A percentile compares a stretch with the other conserved stretches of the same genome.
Evolutionary conservation across 1,140 invertebrate species (phyloP).

Genomic region (Drosophila arizonae): DNA sequence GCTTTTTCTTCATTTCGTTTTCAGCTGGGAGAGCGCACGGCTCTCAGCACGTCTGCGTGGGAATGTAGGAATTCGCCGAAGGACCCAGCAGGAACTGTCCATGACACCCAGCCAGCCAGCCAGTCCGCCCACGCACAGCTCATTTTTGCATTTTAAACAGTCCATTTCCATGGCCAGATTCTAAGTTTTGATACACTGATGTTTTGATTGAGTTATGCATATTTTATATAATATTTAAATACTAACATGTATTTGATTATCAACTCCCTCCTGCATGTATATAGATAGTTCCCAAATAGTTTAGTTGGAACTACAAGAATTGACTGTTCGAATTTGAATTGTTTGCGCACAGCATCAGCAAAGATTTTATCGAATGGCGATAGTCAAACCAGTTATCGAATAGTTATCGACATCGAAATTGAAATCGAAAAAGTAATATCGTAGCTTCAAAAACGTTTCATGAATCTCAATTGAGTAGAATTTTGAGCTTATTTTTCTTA

Average conservation of each 20-base stretch:
- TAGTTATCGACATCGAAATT: background rate
- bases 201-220: too few relatives aligned
- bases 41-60: constrained; percentile 37
- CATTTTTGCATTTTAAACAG: constrained; percentile 4
- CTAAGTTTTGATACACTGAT: too few relatives aligned
- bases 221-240: too few relatives aligned
- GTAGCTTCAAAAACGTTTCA: too few relatives aligned
- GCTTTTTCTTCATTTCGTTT: background rate
- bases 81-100: constrained; percentile 30
- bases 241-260: too few relatives aligned
- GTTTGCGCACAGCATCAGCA: background rate
- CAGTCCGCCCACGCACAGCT: constrained; percentile 5
- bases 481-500: too few relatives aligned
- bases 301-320: background rate
- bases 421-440: background rate
- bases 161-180: background rate
- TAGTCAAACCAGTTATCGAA: background rate
- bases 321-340: background rate
- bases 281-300: too few relatives aligned
- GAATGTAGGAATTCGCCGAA: constrained; percentile 28
- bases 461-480: too few relatives aligned
- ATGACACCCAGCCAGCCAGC: background rate
- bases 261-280: too few relatives aligned
- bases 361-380: background rate
- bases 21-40: constrained; percentile 10